These are phyloP conservation scores for Mustelus asterias DNA, from an alignment of 2,113 vertebrate genomes.

Conservation along the genomic window DNA sequence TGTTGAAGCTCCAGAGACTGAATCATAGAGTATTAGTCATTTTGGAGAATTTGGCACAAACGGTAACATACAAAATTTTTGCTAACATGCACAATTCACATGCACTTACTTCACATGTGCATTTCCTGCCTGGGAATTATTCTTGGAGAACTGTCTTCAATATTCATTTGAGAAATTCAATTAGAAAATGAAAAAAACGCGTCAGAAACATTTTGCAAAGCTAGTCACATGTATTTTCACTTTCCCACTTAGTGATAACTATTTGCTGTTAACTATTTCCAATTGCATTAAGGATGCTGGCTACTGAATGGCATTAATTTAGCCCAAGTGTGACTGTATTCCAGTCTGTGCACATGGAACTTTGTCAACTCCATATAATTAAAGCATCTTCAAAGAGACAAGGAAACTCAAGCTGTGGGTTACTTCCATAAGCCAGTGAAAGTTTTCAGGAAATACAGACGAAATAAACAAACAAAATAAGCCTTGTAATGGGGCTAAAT, in stretches of 20 bases:
- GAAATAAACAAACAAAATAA: background rate
- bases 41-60: background rate
- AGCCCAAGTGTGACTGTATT: background rate
- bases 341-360: background rate
- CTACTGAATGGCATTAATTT: background rate
- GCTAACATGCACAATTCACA: background rate
- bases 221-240: background rate
- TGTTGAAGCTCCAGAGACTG: background rate
- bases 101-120: background rate
- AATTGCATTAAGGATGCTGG: constrained; percentile 10
- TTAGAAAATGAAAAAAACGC: background rate
- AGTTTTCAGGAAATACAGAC: background rate
- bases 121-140: background rate
- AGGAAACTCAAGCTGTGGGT: background rate
- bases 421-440: background rate
- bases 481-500: background rate
- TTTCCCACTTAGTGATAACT: background rate
- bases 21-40: background rate
- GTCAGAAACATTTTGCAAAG: background rate
- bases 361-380: background rate
- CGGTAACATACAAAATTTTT: background rate
- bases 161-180: background rate
- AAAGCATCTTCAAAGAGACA: background rate
- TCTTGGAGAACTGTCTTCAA: background rate
- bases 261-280: background rate